Base-by-base conservation (phyloP, 1,140 invertebrate species). In the Tigriopus japonicus region DNA sequence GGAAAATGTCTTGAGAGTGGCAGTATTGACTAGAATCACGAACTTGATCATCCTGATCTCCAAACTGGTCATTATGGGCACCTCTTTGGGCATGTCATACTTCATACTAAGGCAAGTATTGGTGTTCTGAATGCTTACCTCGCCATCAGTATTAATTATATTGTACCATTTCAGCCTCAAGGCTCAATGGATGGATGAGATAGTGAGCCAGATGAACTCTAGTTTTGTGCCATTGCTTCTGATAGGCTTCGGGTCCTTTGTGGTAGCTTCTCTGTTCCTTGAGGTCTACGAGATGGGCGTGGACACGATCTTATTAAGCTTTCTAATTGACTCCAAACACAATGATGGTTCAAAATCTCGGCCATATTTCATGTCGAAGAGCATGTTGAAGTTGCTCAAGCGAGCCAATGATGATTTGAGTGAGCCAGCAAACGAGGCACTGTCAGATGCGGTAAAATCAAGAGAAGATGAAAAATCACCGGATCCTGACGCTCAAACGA, bases 231-330 rank as follows among this genome's bases (percentile, higher is more conserved):
- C 45, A 2, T 17, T 49, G n/a, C n/a, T 49, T 21, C n/a, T 49
- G 2, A 49, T 49, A 5, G 21, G n/a, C n/a, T 21, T 49, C 12
- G 21, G 45, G n/a, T 15, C 45, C 3, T 49, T 17, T 21, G n/a
- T 49, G n/a, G 21, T 49, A 12, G 45, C 45, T 21, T 15, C n/a
- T 49, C n/a, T 85, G 52, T 97, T 97, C 76, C 97, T 97, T 72
- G 81, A 80, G 63, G 91, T 97, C 0, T 95, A 94, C 70, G 80
- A 82, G 0, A 92, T 93, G 81, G 92, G 89, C 9, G 86, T 96
- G 1, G 90, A 97, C 68, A 97, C 93, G 0, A 71, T 96, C 24
- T 96, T 97, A 71, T 75, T 97, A 1, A 96, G 92, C 71, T 97
- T 97, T 76, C 76, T 87, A 87, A 80, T 86, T 85, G 56, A 98